These are phyloP conservation scores for Capitella teleta DNA, from an alignment of 1,140 invertebrate genomes.

Conservation along the genomic window DNA sequence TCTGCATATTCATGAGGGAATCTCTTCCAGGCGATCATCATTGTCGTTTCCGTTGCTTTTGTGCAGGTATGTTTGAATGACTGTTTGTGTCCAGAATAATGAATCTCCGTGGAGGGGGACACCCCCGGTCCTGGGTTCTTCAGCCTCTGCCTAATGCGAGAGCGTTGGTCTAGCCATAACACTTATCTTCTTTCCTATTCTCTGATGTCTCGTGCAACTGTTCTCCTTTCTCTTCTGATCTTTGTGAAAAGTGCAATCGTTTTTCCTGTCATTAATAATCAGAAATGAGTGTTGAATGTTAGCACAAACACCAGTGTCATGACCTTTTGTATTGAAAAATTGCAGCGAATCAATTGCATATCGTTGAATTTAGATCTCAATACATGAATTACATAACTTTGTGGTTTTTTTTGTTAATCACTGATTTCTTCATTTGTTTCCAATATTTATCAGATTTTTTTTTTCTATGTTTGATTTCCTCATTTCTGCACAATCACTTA, in stretches of 20 bases:
- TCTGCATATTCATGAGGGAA: neutral
- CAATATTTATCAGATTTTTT: neutral
- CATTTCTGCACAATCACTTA: constrained; percentile 9
- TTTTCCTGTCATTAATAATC: no score
- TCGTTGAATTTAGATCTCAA: no score
- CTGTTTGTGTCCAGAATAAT: neutral
- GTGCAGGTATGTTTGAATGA: constrained; percentile 55
- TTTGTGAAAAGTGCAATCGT: no score
- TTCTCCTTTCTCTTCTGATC: no score
- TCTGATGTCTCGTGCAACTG: neutral
- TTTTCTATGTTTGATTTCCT: neutral
- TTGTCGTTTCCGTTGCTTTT: constrained; percentile 98
- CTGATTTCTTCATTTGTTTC: no score
- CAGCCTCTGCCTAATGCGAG: neutral
- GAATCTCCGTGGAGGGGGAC: neutral
- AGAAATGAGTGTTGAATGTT: no score
- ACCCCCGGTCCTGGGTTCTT: neutral
- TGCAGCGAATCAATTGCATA: no score
- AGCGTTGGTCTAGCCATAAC: neutral
- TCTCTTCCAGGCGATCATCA: constrained; percentile 63
- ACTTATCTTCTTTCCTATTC: neutral
- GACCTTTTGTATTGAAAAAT: no score
- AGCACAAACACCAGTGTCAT: no score
- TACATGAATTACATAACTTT: no score
- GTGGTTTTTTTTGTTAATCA: no score